Percentiles rank a stretch among this genome's conserved stretches.
Evolutionary conservation across 1,140 invertebrate species (phyloP).

Genomic region (Plectrocnemia conspersa): DNA sequence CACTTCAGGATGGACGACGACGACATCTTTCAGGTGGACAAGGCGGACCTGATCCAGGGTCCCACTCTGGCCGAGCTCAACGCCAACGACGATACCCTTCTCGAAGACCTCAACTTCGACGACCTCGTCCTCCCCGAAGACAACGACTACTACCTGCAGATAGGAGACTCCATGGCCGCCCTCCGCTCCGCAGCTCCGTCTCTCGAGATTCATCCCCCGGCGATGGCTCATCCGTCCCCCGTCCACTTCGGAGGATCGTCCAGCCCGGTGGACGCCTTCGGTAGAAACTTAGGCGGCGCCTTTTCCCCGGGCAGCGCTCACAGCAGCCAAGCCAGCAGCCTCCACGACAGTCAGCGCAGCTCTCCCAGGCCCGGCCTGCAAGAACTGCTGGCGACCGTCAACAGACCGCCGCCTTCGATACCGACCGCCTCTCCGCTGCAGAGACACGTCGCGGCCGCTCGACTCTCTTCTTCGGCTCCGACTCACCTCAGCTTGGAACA

Average conservation of each 20-base stretch:
- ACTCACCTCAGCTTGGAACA: conserved; percentile 70
- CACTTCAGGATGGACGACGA: conserved; percentile 77
- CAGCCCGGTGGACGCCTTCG: conserved; percentile 47
- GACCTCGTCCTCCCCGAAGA: conserved; percentile 73
- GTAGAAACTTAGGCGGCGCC: conserved; percentile 44
- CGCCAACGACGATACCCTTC: conserved; percentile 73
- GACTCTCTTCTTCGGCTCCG: conserved; percentile 78
- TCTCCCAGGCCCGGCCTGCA: conserved; percentile 47
- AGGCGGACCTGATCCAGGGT: conserved; percentile 75
- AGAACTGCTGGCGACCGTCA: conserved; percentile 53
- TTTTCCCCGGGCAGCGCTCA: conserved; percentile 57
- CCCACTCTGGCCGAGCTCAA: conserved; percentile 85
- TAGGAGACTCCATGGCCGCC: conserved; percentile 46
- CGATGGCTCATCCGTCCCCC: conserved; percentile 45
- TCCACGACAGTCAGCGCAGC: conserved; percentile 49
- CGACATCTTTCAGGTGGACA: conserved; percentile 85
- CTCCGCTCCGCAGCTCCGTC: conserved; percentile 41
- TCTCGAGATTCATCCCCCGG: conserved; percentile 44
- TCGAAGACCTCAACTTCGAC: conserved; percentile 81
- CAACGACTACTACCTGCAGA: conserved; percentile 48
- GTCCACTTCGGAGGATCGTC: conserved; percentile 39
- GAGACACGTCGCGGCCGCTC: conserved; percentile 52
- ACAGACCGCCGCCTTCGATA: conserved; percentile 55
- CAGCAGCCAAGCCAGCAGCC: conserved; percentile 54
- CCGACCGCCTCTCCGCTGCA: conserved; percentile 42